These are phyloP conservation scores for Meghimatium bilineatum DNA, from an alignment of 2,888 invertebrate species.

Conservation along the genomic window DNA sequence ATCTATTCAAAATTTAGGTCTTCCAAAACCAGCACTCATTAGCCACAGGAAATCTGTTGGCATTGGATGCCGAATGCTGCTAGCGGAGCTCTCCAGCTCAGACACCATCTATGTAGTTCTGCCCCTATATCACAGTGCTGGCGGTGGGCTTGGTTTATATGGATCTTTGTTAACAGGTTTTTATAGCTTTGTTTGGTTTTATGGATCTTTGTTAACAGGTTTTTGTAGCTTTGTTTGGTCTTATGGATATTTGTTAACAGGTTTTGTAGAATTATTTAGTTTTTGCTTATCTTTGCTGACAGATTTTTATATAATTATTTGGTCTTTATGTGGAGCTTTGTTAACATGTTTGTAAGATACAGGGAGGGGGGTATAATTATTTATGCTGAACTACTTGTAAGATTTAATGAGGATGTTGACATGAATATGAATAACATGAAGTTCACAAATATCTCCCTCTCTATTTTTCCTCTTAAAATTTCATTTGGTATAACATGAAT, in stretches of 20 bases:
- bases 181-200: slow-evolving; percentile 78
- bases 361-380: too few relatives aligned
- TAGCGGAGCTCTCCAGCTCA: slow-evolving; percentile 63
- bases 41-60: slow-evolving; percentile 82
- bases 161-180: slow-evolving; percentile 56
- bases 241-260: slow-evolving; percentile 71
- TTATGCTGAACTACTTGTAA: too few relatives aligned
- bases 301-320: slow-evolving; percentile 53
- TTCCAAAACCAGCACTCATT: slow-evolving; percentile 89
- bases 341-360: too few relatives aligned
- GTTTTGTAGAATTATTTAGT: too few relatives aligned
- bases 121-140: slow-evolving; percentile 96
- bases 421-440: too few relatives aligned
- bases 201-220: slow-evolving; percentile 57
- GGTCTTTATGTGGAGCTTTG: slow-evolving; percentile 79
- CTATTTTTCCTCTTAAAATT: too few relatives aligned
- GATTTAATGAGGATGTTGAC: too few relatives aligned
- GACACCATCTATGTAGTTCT: slow-evolving; percentile 93
- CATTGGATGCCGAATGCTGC: slow-evolving; percentile 42
- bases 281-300: too few relatives aligned
- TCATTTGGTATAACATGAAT: too few relatives aligned
- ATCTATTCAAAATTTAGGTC: slow-evolving; percentile 54
- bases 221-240: slow-evolving; percentile 76
- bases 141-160: slow-evolving; percentile 86
- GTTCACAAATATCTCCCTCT: too few relatives aligned